Conservation (phyloP, 1,140 invertebrate genomes). For the Oreohelix idahoensis region DNA sequence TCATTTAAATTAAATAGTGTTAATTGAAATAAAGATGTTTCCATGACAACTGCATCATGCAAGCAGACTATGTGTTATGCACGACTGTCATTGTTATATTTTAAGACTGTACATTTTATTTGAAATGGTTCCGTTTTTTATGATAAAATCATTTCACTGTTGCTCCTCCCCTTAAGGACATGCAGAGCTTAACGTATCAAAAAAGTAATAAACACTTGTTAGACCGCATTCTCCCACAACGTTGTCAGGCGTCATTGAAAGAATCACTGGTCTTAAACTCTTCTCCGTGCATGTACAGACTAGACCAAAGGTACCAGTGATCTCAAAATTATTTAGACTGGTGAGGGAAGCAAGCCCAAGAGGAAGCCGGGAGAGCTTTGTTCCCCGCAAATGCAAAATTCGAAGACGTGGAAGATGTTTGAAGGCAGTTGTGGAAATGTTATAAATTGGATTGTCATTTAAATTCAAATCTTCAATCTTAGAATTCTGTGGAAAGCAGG, state of each 20-base stretch:
- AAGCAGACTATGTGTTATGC: too few species aligned
- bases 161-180: background rate
- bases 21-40: too few species aligned
- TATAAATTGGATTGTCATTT: background rate
- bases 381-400: background rate
- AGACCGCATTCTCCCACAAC: background rate
- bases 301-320: background rate
- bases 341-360: background rate
- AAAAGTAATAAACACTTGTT: background rate
- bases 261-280: background rate
- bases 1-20: too few species aligned
- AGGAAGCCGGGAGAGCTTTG: background rate
- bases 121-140: too few species aligned
- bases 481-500: background rate
- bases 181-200: background rate
- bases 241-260: background rate
- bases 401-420: background rate
- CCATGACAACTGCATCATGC: too few species aligned
- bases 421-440: background rate
- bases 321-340: background rate
- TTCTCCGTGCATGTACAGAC: background rate
- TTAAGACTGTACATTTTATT: too few species aligned
- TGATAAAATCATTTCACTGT: too few species aligned
- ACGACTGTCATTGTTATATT: too few species aligned
- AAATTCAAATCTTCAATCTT: background rate